Evolutionary conservation across 2,888 invertebrate genomes (phyloP).

Genomic region (Physocephala rufipes): DNA sequence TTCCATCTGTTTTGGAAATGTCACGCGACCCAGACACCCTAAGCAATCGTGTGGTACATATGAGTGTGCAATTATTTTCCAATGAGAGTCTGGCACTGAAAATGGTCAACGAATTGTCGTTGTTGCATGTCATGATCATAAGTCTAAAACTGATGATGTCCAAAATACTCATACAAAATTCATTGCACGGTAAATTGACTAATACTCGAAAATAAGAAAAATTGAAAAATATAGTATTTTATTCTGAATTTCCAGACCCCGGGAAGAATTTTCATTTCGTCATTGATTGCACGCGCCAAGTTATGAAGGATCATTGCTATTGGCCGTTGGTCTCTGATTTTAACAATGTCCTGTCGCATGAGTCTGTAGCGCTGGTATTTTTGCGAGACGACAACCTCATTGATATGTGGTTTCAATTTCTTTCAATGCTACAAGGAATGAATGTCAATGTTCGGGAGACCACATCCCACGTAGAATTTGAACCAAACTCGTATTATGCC

Average conservation of each 20-base stretch:
- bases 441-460: slow-evolving; percentile 94
- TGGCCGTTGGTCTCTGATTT: slow-evolving; percentile 98
- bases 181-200: slow-evolving; percentile 75
- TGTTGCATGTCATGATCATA: slow-evolving; percentile 92
- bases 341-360: slow-evolving; percentile 94
- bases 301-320: slow-evolving; percentile 98
- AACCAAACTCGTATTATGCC: slow-evolving; percentile 96
- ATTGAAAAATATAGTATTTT: too few species aligned
- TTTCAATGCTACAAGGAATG: slow-evolving; percentile 97
- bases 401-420: slow-evolving; percentile 95
- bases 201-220: too few species aligned
- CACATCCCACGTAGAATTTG: slow-evolving; percentile 93
- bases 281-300: slow-evolving; percentile 88
- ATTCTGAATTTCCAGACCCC: slow-evolving; percentile 68
- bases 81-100: slow-evolving; percentile 90
- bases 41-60: slow-evolving; percentile 96
- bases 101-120: slow-evolving; percentile 89
- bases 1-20: slow-evolving; percentile 88
- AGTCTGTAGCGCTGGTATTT: slow-evolving; percentile 89
- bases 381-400: slow-evolving; percentile 88
- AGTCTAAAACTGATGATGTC: slow-evolving; percentile 93
- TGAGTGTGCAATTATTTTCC: slow-evolving; percentile 95
- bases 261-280: slow-evolving; percentile 86
- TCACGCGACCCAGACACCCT: slow-evolving; percentile 89
- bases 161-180: slow-evolving; percentile 87